A percentile compares a stretch with the other conserved stretches of the same genome.
Conservation (phyloP, 2,113 vertebrate species). For the Pholis gunnellus region DNA sequence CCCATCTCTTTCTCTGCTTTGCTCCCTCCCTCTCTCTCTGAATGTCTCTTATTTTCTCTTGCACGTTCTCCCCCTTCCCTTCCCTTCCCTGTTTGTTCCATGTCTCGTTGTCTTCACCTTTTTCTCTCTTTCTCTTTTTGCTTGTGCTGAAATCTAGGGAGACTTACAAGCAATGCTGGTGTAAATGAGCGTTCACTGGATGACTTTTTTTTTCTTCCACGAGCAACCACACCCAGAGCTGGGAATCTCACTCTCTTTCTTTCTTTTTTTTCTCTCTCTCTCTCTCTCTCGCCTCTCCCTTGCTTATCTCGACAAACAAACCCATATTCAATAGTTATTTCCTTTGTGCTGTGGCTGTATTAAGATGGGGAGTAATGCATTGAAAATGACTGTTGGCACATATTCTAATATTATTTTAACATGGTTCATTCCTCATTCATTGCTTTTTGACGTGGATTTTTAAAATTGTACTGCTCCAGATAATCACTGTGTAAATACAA, state of each 20-base stretch:
- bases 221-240: constrained; percentile 62
- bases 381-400: constrained; percentile 29
- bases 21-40: constrained; percentile 28
- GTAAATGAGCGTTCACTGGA: constrained; percentile 33
- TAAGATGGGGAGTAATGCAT: background rate
- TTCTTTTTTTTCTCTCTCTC: constrained; percentile 2
- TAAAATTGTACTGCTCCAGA: background rate
- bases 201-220: constrained; percentile 10
- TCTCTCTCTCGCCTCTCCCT: background rate
- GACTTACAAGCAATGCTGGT: constrained; percentile 5
- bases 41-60: constrained; percentile 45
- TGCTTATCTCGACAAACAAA: constrained; percentile 44
- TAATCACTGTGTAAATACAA: constrained; percentile 3
- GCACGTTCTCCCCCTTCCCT: no score
- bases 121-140: constrained; percentile 14
- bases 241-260: constrained; percentile 36
- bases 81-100: constrained; percentile 5
- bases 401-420: constrained; percentile 10
- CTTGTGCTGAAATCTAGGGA: constrained; percentile 27
- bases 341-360: constrained; percentile 25
- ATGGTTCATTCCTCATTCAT: constrained; percentile 15
- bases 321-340: constrained; percentile 28
- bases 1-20: constrained; percentile 52
- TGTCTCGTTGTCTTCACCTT: background rate
- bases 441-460: background rate